These are phyloP conservation scores for Peromyscus maniculatus DNA, from an alignment of 2,113 vertebrate species.

Conservation along the genomic window DNA sequence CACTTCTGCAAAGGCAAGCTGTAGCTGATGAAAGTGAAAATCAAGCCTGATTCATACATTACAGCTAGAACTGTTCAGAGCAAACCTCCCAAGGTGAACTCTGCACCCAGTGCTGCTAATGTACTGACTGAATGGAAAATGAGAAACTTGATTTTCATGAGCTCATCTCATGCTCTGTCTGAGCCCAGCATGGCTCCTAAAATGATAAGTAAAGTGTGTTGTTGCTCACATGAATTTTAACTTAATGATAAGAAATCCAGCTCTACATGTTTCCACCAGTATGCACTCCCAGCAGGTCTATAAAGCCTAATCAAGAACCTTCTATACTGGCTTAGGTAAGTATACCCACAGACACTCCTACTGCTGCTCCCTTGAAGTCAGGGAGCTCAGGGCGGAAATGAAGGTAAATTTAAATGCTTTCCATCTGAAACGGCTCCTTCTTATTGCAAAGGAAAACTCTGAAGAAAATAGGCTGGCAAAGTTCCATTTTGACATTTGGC, in stretches of 20 bases:
- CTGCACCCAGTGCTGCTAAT: conserved; percentile 77
- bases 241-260: conserved; percentile 58
- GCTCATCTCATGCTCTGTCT: conserved; percentile 67
- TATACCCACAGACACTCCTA: conserved; percentile 56
- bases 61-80: conserved; percentile 70
- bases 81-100: conserved; percentile 65
- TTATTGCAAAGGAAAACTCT: neutral
- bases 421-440: conserved; percentile 58
- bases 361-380: conserved; percentile 37
- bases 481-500: conserved; percentile 54
- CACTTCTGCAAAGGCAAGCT: conserved; percentile 72
- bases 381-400: neutral
- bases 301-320: conserved; percentile 64
- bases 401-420: conserved; percentile 48
- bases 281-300: conserved; percentile 43
- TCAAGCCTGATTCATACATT: conserved; percentile 83
- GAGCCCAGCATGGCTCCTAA: conserved; percentile 67
- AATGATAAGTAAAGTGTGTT: conserved; percentile 78
- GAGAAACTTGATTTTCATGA: conserved; percentile 86
- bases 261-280: conserved; percentile 59
- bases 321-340: conserved; percentile 75
- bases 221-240: conserved; percentile 52
- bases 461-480: conserved; percentile 57
- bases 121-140: conserved; percentile 75
- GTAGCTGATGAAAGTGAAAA: conserved; percentile 81